Conservation (phyloP, 2,113 vertebrate genomes). For the Orycteropus afer region DNA sequence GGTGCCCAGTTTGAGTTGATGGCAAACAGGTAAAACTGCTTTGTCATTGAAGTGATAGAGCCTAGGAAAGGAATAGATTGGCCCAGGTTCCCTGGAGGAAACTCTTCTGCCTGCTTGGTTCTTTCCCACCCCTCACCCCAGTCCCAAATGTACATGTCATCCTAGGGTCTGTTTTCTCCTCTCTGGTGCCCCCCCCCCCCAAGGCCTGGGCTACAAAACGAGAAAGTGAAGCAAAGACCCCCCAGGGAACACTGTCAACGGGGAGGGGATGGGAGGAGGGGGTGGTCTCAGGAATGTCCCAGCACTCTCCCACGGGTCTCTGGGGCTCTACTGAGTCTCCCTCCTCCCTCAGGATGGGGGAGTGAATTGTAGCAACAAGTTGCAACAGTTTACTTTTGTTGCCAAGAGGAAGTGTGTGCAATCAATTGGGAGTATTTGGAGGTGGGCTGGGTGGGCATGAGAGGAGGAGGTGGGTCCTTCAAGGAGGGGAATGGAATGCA, state of each 20-base stretch:
- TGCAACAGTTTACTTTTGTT: conserved; percentile 66
- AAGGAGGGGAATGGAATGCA: neutral
- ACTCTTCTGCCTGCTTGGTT: neutral
- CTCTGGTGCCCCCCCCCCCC: too few species aligned
- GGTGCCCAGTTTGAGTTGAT: neutral
- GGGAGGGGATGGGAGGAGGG: neutral
- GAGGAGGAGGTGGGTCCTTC: neutral
- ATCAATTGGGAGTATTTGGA: neutral
- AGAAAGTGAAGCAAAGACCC: neutral
- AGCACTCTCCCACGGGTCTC: neutral
- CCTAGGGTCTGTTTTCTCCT: neutral
- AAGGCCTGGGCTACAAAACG: neutral
- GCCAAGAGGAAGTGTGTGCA: conserved; percentile 63
- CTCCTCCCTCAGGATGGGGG: neutral
- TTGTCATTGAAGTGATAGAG: conserved; percentile 42
- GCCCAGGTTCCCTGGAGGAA: neutral
- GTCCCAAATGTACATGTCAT: neutral
- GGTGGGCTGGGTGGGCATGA: accelerated
- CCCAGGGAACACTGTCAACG: neutral
- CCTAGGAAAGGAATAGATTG: neutral
- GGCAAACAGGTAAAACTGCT: conserved; percentile 63
- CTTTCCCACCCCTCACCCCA: too few species aligned
- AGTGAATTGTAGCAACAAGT: conserved; percentile 45
- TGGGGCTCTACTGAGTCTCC: neutral
- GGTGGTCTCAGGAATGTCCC: neutral